Evolutionary conservation across 1,140 invertebrate genomes (phyloP), one percentile per base, ranked within the genome.

Genomic region (Caenorhabditis elegans): DNA sequence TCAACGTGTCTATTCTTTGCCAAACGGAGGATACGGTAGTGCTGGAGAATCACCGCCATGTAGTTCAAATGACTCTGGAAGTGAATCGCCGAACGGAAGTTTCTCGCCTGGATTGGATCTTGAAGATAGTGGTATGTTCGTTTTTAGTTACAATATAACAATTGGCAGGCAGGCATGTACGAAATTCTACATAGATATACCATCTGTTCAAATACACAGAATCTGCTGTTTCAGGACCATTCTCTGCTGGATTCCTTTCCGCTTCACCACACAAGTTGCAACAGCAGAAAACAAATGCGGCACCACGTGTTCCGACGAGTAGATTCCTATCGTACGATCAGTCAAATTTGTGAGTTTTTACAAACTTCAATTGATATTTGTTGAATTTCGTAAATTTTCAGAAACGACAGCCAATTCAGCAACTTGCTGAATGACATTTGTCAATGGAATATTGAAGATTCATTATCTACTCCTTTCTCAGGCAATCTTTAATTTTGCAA

Each of bases 61-160:
- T n/a, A 84, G 82, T 60, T 85, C 84, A 11, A 76, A 47, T 34
- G 83, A 85, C 43, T 83, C 79, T 22, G 84, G 84, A 47, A 80
- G 65, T 31, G 83, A 85, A 65, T 84, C 82, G 17, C 84, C 84
- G 19, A 84, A 77, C 22, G 84, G 84, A 31, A 76, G 53, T 77
- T 85, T 85, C 83, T 84, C 82, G 19, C 84, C 84, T 26, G 83
- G 83, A 0, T 51, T 85, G 78, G 83, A 84, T 53, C 65, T 84
- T 26, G 83, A 84, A n/a, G 83, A 84, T 19, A 76, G 53, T 26
- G 80, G 80, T 81, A 34, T 19, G 46, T 48, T 26, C 2, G 3
- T 34, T 13, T 77, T 28, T 15, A 76, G n/a, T 4, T 76, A 49
- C n/a, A n/a, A n/a, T n/a, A n/a, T n/a, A n/a, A n/a, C n/a, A n/a